Base-by-base conservation (phyloP, 53 echinoderm and acorn worm genomes). In the Echinometra lucunter region DNA sequence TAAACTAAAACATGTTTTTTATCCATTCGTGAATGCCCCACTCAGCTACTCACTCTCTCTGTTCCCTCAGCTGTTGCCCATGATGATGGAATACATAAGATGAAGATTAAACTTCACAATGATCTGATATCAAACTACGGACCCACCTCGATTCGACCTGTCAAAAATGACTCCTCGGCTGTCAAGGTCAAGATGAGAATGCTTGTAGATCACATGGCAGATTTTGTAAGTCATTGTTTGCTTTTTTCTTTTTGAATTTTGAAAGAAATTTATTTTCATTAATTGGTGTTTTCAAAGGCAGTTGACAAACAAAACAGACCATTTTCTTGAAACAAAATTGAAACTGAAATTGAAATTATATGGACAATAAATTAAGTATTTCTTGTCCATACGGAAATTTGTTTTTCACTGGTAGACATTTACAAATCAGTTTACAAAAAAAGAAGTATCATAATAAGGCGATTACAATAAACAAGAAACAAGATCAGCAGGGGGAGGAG, bases 81-180 rank as follows among this genome's bases (percentile, higher is more conserved):
- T 44, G 45, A 89, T 56, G 57, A 89, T 32, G 32, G 58, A 34
- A 58, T 18, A 56, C 10, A 57, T 3, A 89, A 16, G 89, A 89
- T 34, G 35, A 89, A 89, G 57, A 89, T 89, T 6, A 89, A 58
- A 28, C 89, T 89, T 11, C 58, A 89, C n/a, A 4, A 55, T 28
- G 89, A 89, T 35, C 89, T 89, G 30, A 56, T 89, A 30, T 55
- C 56, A 44, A 55, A 89, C 55, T 89, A 89, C 34, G 89, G 89
- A 34, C 57, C 56, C 11, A 89, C 89, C 30, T 17, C 89, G 0
- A 57, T 89, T 37, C 56, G 57, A 89, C 89, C 89, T 18, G 30
- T 57, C n/a, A 57, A 7, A 12, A 18, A 34, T 34, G 35, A 89
- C 18, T 57, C 89, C 9, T 56, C 89, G 1, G 34, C 89, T 37